Base-by-base conservation (phyloP, 2,797 vertebrate species). In the Sebastes hopkinsi region DNA sequence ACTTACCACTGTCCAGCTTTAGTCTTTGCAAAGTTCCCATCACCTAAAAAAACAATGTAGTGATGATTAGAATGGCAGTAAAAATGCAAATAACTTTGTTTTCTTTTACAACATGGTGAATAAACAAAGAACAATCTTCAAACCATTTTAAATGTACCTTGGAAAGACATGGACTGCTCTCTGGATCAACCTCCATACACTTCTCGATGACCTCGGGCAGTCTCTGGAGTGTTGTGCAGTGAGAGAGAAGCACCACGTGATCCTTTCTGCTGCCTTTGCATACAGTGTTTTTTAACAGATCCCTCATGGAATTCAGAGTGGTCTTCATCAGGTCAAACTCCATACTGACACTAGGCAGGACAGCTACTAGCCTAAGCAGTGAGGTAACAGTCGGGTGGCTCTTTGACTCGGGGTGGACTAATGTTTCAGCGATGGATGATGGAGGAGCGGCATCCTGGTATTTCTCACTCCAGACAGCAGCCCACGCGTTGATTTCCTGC, bases 311-410 rank as follows among this genome's bases (percentile, higher is more conserved):
- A 75, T 96, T 97, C 11, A 98, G 91, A 1, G 97, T 97, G 1
- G 96, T 93, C 91, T 97, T 98, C 4, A 97, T 98, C 72, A 97
- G 96, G 82, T 98, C 97, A 3, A 95, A 98, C 85, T 99, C 98
- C 83, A 99, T 97, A 70, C 97, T 97, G 90, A 99, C 97, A 67
- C 97, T 96, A 0, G 98, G 98, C 73, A 99, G 95, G 34, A 98
- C 97, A 8, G 97, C 97, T 0, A 98, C 93, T 14, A 98, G 96
- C 80, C 97, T 96, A 2, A 99, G 97, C 81, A 99, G 92, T 0
- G 96, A 94, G 0, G 97, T 95, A 18, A 99, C 96, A 1, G 98
- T 96, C 3, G 97, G 97, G 88, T 98, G 97, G 89, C 92, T 97
- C 89, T 96, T 98, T 4, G 98, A 97, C 89, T 99, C 98, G 0